Evolutionary conservation across 2,888 invertebrate genomes (phyloP), one percentile per base, ranked within the genome.

Genomic region (Pseudeuparius sepicola): DNA sequence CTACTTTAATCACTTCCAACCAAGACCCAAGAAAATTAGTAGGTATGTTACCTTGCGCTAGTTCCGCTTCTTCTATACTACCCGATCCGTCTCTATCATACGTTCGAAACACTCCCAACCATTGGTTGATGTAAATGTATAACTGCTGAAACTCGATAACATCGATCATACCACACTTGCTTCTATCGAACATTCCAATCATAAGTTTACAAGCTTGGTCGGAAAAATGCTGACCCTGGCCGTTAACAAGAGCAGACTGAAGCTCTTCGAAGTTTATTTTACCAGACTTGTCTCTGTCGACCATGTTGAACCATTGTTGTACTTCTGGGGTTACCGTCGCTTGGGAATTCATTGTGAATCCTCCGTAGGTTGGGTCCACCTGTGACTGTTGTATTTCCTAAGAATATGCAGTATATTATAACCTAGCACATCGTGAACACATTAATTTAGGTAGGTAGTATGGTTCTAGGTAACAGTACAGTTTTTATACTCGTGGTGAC

Each of bases 121-220:
- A 92, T 47, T 90, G 81, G 60, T 89, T 89, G 18, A 92, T 77
- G 54, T 90, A 92, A 36, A 74, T 78, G 61, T 83, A 92, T 12
- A 90, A 67, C 50, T 84, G 80, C 57, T 85, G 82, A 57, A 92
- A 92, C 59, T 89, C 89, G 44, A 72, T 70, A 2, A 88, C 50
- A 55, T 86, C 83, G 46, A 92, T 88, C 14, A 80, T 79, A n/a
- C 88, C 89, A 45, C 73, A 76, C 40, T 77, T 76, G 53, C 88
- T 85, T 49, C 75, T 75, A 56, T 90, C 89, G 61, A 92, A 92
- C 85, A 92, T 85, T 35, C 83, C 78, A 48, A 92, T 87, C 89
- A 92, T 89, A 15, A 90, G 66, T 48, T 75, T 75, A 57, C 89
- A 90, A 5, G 88, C 82, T 39, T 73, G 75, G 48, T 85, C 80